Evolutionary conservation across 2,888 invertebrate species (phyloP), one percentile per base, ranked within the genome.

Genomic region (Drosophila infuscata): DNA sequence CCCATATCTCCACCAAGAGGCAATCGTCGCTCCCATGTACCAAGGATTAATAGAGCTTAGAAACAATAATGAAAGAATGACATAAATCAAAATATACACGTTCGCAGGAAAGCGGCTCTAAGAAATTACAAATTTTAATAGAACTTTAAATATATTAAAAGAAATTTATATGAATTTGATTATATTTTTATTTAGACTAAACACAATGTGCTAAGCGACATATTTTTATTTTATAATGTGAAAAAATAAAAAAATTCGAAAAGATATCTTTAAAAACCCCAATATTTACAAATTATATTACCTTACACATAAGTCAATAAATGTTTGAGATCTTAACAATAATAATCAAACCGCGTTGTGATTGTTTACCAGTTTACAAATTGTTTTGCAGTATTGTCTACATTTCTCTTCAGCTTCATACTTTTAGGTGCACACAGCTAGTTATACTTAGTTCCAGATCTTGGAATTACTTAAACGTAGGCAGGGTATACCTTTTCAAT

Each of bases 1-100:
- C 77, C 80, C 1, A 70, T 86, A 11, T 90, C 85, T 0, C 90
- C 90, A 12, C 90, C 83, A 3, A 71, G 70, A n/a, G n/a, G 25
- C 0, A 49, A 8, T 36, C 61, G 25, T 15, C 90, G 83, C 33
- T 15, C 43, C 3, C 74, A 53, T 17, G 7, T 38, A 6, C 70
- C 81, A 3, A 38, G 32, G n/a, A 66, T 72, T 15, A 71, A 73
- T 25, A 58, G 56, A 48, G 63, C 38, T 15, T 76, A 54, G 15
- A n/a, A 46, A 53, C 29, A 30, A 30, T 1, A 17, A 5, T 17
- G 11, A 12, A 11, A 15, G 3, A 49, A 29, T n/a, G 17, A 29
- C 17, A 36, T 36, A n/a, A 38, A 38, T 29, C 4, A 15, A n/a
- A 41, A 57, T 57, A 41, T 38, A 4, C n/a, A 41, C 3, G 8